phyloP scores from a whole-genome alignment of 1,140 invertebrate species.

The Vanessa atalanta region DNA sequence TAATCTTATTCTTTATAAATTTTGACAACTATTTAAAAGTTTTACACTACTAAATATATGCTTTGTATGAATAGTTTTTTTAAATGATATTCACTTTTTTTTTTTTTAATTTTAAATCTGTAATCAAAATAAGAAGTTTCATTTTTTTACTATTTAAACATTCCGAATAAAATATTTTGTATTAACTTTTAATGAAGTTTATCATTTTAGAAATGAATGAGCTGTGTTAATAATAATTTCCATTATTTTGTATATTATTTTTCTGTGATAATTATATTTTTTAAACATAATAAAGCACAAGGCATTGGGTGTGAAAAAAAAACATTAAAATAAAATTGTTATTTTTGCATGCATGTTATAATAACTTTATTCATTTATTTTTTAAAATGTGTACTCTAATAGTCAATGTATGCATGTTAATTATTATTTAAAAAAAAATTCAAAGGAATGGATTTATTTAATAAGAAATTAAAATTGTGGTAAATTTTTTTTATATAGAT shows the following conservation, averaged over 20 bases:
- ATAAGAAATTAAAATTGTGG: too few relatives aligned
- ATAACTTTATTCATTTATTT: neutral
- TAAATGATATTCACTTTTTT: neutral
- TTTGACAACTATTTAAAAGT: slow-evolving; percentile 20
- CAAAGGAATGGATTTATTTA: neutral
- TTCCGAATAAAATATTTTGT: slow-evolving; percentile 7
- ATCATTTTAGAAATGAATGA: neutral
- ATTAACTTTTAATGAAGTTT: neutral
- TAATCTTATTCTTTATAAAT: slow-evolving; percentile 25
- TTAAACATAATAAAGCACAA: neutral
- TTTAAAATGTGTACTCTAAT: neutral
- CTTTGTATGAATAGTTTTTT: slow-evolving; percentile 1
- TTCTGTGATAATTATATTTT: neutral
- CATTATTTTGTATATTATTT: neutral
- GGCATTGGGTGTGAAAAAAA: neutral
- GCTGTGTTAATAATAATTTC: neutral
- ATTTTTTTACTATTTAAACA: neutral
- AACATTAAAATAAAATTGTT: neutral
- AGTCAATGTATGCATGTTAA: neutral
- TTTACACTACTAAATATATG: slow-evolving; percentile 12
- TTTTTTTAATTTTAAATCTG: neutral
- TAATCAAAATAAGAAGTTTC: neutral
- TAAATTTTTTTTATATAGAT: too few relatives aligned
- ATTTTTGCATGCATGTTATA: slow-evolving; percentile 7
- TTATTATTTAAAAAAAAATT: neutral